Percentiles rank a stretch among this genome's conserved stretches.
Conservation (phyloP, 2,888 invertebrate species). For the Ochropacha duplaris region DNA sequence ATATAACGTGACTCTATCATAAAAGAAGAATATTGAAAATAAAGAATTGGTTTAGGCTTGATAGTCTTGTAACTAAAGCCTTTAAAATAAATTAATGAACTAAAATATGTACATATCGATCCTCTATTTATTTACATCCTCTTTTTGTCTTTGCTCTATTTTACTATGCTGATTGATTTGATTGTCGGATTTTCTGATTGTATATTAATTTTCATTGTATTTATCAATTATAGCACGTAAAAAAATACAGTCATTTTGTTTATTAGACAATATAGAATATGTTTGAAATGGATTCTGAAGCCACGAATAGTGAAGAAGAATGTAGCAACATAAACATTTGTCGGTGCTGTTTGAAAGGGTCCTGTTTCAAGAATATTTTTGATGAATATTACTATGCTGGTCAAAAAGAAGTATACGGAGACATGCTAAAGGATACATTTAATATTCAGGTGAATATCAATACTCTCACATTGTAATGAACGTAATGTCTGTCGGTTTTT, state of each 20-base stretch:
- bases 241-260: neutral
- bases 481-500: neutral
- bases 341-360: slow-evolving; percentile 46
- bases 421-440: slow-evolving; percentile 49
- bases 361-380: slow-evolving; percentile 36
- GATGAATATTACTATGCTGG: slow-evolving; percentile 34
- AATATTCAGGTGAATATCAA: slow-evolving; percentile 43
- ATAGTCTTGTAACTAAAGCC: too few species aligned
- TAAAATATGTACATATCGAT: too few species aligned
- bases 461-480: too few species aligned
- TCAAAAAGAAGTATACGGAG: slow-evolving; percentile 39
- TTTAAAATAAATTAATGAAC: too few species aligned
- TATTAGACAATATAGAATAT: neutral
- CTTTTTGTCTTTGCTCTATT: neutral
- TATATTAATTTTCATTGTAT: neutral
- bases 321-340: slow-evolving; percentile 31
- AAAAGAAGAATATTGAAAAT: too few species aligned
- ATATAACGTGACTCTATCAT: too few species aligned
- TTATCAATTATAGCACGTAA: neutral
- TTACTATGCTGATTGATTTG: too few species aligned
- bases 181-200: neutral
- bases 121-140: too few species aligned
- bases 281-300: slow-evolving; percentile 23
- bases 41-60: too few species aligned
- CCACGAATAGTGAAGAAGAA: slow-evolving; percentile 5